Evolutionary conservation across 1,140 invertebrate genomes (phyloP).

Genomic region (Dreissena polymorpha): DNA sequence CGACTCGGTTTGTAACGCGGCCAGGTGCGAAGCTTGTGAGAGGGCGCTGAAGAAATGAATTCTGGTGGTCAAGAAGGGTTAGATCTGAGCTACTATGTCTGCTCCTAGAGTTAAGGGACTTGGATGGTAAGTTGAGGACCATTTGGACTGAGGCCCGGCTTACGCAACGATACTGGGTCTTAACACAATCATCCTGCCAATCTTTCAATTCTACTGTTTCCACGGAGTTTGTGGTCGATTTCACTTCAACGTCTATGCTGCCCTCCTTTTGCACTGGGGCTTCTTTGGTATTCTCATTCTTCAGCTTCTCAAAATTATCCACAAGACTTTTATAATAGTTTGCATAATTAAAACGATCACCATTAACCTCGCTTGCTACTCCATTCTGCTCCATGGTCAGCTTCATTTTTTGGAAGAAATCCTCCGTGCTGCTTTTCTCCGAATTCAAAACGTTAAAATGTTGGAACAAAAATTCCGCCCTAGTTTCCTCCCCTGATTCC

Average conservation of each 20-base stretch:
- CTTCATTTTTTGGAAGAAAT: conserved; percentile 39
- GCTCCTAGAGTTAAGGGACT: conserved; percentile 45
- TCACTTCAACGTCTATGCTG: not conserved
- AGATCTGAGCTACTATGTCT: conserved; percentile 21
- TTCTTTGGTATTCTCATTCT: conserved; percentile 1
- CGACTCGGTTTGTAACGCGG: not conserved
- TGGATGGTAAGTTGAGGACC: conserved; percentile 25
- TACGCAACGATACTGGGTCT: conserved; percentile 33
- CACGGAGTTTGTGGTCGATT: not conserved
- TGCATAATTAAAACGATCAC: conserved; percentile 1
- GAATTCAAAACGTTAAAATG: not conserved
- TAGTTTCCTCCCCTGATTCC: not conserved
- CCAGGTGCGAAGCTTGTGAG: conserved; percentile 1
- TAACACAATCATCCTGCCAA: conserved; percentile 32
- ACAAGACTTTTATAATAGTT: conserved; percentile 36
- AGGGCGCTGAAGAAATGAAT: conserved; percentile 4
- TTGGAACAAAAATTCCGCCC: conserved; percentile 38
- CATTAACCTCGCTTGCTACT: conserved; percentile 15
- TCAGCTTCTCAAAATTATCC: conserved; percentile 30
- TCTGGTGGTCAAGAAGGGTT: not conserved
- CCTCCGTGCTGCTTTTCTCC: not conserved
- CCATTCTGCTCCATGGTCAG: conserved; percentile 11
- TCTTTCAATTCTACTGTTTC: not conserved
- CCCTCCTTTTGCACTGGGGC: not conserved
- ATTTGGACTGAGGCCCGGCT: conserved; percentile 43